Evolutionary conservation across 2,888 invertebrate genomes (phyloP), one percentile per base, ranked within the genome.

Genomic region (Cloeon dipterum): DNA sequence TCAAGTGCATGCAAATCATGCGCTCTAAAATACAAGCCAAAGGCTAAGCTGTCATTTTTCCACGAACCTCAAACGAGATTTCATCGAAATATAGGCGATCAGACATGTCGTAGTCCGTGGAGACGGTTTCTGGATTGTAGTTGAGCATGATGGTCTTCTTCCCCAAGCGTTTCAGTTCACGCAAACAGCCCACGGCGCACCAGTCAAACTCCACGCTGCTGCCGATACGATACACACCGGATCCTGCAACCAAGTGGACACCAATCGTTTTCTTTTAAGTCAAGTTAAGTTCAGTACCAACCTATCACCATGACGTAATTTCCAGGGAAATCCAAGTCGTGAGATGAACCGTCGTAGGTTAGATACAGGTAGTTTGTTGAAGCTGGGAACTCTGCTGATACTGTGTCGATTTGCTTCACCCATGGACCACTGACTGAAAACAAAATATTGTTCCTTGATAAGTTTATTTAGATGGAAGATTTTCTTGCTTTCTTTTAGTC

Each of bases 171-270:
- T 86, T 66, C 11, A 98, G 59, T 55, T 98, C 93, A 39, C 85
- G 66, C 33, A 96, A 65, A 52, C 96, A 98, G 26, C 93, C 86
- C 1, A 98, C 96, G 14, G 96, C 94, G 53, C 96, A 98, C 82
- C 94, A 98, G 60, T 98, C 98, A 56, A 98, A 98, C 59, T 98
- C 98, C 5, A 98, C 98, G 1, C 94, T 96, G 52, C 93, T 88
- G n/a, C 93, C 94, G 45, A 94, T 94, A 39, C 94, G 70, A 51
- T 94, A 94, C 2, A 94, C 93, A 5, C 93, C 93, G 4, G 91
- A 91, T 19, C 70, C 70, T 56, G 50, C 44, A 11, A 23, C 23
- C 23, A 23, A 23, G 7, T 23, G 7, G 7, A 23, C 23, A 17
- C 5, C 23, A 56, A 56, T 17, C 55, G 55, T 0, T 55, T 55